Evolutionary conservation across 2,797 vertebrate species (phyloP).

Genomic region (Typhlichthys subterraneus): DNA sequence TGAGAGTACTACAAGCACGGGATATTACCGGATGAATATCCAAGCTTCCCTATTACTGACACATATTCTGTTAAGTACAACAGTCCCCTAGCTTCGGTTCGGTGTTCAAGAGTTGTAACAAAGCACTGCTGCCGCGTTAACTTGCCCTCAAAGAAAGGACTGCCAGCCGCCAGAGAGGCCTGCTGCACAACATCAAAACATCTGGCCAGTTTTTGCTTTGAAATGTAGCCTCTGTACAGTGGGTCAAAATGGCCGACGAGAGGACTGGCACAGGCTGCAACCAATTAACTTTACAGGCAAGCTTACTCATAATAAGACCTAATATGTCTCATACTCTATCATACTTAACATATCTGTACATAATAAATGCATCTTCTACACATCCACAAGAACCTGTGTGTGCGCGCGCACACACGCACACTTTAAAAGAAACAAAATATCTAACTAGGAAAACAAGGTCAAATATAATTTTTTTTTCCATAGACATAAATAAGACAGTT

Average conservation of each 20-base stretch:
- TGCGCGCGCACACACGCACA: slow-evolving; percentile 22
- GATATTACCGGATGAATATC: slow-evolving; percentile 27
- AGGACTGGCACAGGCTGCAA: slow-evolving; percentile 22
- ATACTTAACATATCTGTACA: slow-evolving; percentile 49
- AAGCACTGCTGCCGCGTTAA: slow-evolving; percentile 35
- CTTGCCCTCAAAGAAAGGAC: slow-evolving; percentile 25
- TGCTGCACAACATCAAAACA: slow-evolving; percentile 13
- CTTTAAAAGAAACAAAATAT: slow-evolving; percentile 31
- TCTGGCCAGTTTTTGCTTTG: slow-evolving; percentile 42
- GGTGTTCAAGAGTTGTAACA: slow-evolving; percentile 29
- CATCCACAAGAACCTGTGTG: slow-evolving; percentile 9
- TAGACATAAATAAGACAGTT: slow-evolving; percentile 29
- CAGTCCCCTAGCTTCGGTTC: slow-evolving; percentile 16
- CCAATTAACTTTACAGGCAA: slow-evolving; percentile 50
- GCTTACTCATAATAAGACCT: slow-evolving; percentile 49
- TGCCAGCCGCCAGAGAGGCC: neutral
- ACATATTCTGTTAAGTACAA: slow-evolving; percentile 35
- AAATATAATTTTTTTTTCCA: slow-evolving; percentile 18
- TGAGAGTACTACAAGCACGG: slow-evolving; percentile 35
- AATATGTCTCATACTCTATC: slow-evolving; percentile 38
- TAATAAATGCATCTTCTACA: slow-evolving; percentile 36
- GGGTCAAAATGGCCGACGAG: slow-evolving; percentile 17
- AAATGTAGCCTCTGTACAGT: slow-evolving; percentile 34
- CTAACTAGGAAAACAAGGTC: slow-evolving; percentile 9
- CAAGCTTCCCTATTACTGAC: slow-evolving; percentile 23